Evolutionary conservation across 2,113 vertebrate genomes (phyloP), one percentile per base, ranked within the genome.

Genomic region (Scalopus aquaticus): DNA sequence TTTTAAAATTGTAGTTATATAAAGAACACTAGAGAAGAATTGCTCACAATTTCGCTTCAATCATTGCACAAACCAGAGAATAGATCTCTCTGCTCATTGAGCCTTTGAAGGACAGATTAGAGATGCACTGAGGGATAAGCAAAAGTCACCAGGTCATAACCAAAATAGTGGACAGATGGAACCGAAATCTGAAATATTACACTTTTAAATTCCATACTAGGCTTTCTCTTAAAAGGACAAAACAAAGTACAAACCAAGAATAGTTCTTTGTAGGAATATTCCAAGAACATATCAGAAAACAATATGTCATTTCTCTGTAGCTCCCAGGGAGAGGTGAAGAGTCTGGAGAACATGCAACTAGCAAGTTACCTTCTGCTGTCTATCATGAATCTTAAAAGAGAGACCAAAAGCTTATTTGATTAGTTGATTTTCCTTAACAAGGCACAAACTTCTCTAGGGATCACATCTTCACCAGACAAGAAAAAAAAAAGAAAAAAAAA

Each of bases 201-300:
- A 79, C 72, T 93, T 80, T 88, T 79, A 88, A 85, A 96, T 90
- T 95, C 64, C 58, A 73, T 93, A 58, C 67, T 39, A 95, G 39
- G 65, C 16, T 60, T 76, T 88, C 74, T 88, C 88, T 88, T 95
- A 72, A 93, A 88, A 91, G 82, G 69, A 85, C 46, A 93, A 92
- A 95, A 96, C 89, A 91, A 96, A 90, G 77, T 67, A 93, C 51
- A 91, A 95, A 95, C 93, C 78, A 96, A 90, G 93, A 93, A 92
- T 67, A 92, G 77, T 93, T 96, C 95, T 97, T 96, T 64, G 67
- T 84, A 95, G 92, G 80, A 94, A 89, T 90, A 94, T 86, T 84
- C 69, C 81, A 62, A 88, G 84, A 92, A 90, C 85, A 72, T 97
- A 84, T 96, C 93, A 93, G 83, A 62, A 84, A 90, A 95, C 90